phyloP scores from a whole-genome alignment of 2,113 vertebrate genomes.

The Craseonycteris thonglongyai region DNA sequence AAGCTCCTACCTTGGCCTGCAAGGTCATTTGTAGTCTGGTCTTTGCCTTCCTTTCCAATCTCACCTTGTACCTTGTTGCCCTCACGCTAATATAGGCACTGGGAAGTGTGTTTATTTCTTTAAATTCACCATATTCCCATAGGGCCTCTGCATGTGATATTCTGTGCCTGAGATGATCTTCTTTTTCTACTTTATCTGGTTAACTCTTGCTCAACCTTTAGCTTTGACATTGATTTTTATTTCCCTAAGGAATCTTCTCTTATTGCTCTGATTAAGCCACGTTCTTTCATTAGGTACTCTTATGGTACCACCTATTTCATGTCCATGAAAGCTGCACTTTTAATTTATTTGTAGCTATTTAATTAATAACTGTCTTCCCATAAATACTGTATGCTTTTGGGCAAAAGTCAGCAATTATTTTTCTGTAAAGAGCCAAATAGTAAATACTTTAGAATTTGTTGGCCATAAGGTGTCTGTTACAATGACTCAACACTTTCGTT shows the following conservation, averaged over 20 bases:
- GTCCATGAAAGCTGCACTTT: neutral
- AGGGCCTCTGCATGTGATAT: neutral
- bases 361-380: neutral
- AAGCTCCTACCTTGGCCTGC: neutral
- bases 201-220: neutral
- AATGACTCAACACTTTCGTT: neutral
- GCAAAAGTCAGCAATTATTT: neutral
- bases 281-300: neutral
- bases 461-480: neutral
- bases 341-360: neutral
- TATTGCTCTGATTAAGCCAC: neutral
- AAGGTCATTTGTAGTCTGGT: neutral
- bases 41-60: neutral
- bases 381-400: neutral
- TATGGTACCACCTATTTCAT: neutral
- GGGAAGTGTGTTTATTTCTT: neutral
- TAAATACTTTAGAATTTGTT: constrained; percentile 12
- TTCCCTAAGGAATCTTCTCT: neutral
- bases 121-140: neutral
- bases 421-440: neutral
- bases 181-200: neutral
- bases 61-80: neutral
- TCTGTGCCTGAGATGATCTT: neutral
- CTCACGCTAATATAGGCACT: neutral
- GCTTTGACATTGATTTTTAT: neutral